phyloP scores from a whole-genome alignment of 2,113 vertebrate genomes.

The Aythya baeri region DNA sequence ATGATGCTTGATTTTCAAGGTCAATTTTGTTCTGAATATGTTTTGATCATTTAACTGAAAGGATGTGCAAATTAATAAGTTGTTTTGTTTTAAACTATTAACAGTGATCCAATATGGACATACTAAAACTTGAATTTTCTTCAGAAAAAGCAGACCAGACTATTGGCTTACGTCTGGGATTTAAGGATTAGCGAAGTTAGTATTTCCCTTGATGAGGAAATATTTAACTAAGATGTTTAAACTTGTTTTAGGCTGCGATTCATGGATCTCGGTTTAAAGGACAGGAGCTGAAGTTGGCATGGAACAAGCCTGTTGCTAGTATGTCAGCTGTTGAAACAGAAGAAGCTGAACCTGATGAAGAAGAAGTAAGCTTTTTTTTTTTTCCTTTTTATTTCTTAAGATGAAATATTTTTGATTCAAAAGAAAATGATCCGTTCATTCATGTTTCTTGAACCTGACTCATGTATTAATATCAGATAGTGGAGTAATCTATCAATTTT shows the following conservation, averaged over 20 bases:
- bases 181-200: background rate
- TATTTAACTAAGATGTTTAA: slow-evolving; percentile 28
- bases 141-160: background rate
- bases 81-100: background rate
- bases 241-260: slow-evolving; percentile 86
- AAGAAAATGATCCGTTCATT: background rate
- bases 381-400: background rate
- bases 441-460: background rate
- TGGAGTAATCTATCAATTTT: background rate
- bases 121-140: background rate
- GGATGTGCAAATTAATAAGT: background rate
- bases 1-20: background rate
- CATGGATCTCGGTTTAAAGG: slow-evolving; percentile 92
- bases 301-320: slow-evolving; percentile 88
- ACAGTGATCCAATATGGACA: background rate
- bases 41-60: background rate
- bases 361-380: slow-evolving; percentile 86
- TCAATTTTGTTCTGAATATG: background rate
- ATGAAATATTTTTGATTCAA: background rate
- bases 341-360: slow-evolving; percentile 91
- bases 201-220: background rate
- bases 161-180: background rate
- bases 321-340: slow-evolving; percentile 84
- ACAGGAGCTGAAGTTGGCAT: slow-evolving; percentile 89
- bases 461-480: background rate